Evolutionary conservation across 2,113 vertebrate species (phyloP).

Genomic region (Poecile atricapillus): DNA sequence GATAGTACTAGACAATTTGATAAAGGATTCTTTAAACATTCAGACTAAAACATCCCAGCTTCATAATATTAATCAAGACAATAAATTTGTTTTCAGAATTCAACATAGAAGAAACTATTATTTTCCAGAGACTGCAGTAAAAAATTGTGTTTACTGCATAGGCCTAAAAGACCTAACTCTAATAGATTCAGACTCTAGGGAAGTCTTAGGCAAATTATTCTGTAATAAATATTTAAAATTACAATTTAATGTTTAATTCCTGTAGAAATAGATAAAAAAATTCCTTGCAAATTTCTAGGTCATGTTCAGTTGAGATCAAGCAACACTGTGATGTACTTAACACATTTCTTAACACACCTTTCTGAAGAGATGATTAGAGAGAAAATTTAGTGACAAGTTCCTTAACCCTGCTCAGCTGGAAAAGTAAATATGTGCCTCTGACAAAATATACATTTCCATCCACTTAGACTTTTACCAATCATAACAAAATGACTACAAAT

Average conservation of each 20-base stretch:
- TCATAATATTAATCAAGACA: not conserved
- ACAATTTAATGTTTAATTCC: not conserved
- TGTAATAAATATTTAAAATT: not conserved
- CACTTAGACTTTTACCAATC: not conserved
- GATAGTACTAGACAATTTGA: not conserved
- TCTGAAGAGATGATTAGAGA: not conserved
- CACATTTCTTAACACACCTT: not conserved
- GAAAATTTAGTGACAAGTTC: not conserved
- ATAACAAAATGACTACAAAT: not conserved
- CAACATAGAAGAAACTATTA: not conserved
- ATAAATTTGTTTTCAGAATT: not conserved
- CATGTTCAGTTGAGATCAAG: not conserved
- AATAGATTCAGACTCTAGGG: not conserved
- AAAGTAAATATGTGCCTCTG: not conserved
- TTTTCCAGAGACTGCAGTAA: not conserved
- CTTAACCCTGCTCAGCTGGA: not conserved
- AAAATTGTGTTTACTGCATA: not conserved
- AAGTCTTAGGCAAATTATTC: not conserved
- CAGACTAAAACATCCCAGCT: not conserved
- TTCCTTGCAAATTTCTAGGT: not conserved
- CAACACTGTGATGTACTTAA: not conserved
- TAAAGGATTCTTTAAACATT: not conserved
- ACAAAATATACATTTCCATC: not conserved
- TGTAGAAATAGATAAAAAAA: not conserved
- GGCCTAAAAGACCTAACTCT: not conserved